Conservation (phyloP, 30 jellyfish, hydroid and myxozoan genomes). For the Mastigias papua region DNA sequence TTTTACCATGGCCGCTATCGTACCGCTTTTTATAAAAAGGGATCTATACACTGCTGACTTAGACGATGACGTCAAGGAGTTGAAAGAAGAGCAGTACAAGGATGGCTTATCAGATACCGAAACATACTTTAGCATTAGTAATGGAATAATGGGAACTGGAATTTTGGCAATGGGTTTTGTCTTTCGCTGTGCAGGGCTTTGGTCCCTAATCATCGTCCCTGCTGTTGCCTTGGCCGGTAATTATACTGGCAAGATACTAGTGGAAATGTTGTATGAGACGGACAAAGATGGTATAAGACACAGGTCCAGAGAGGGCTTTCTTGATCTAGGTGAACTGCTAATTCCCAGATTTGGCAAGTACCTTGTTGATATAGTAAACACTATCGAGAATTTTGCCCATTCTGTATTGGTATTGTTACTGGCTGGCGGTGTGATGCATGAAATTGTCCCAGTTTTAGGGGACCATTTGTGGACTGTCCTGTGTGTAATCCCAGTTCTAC, state of each 20-base stretch:
- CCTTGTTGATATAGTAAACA: constrained; percentile 30
- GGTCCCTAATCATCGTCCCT: constrained; percentile 63
- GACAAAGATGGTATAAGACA: constrained; percentile 29
- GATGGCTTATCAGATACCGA: constrained; percentile 53
- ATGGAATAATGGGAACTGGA: constrained; percentile 77
- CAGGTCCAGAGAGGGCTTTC: constrained; percentile 51
- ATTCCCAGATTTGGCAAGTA: constrained; percentile 44
- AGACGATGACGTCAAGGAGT: background rate
- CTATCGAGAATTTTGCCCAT: constrained; percentile 62
- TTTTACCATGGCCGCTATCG: background rate
- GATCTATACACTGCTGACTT: background rate
- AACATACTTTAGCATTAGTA: constrained; percentile 56
- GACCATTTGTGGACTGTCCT: constrained; percentile 65
- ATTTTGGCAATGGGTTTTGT: constrained; percentile 62
- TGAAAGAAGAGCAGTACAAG: background rate
- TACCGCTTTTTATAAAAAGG: background rate
- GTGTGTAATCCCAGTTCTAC: constrained; percentile 26
- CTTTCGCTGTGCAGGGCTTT: constrained; percentile 60
- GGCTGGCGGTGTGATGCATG: constrained; percentile 70
- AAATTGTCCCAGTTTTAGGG: constrained; percentile 20
- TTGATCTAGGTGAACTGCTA: constrained; percentile 51
- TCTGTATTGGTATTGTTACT: constrained; percentile 38
- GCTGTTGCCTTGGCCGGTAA: constrained; percentile 49
- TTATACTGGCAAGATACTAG: constrained; percentile 52
- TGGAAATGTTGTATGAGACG: constrained; percentile 37